Evolutionary conservation across 1,140 invertebrate species (phyloP), one percentile per base, ranked within the genome.

Genomic region (Meteorus sp.): DNA sequence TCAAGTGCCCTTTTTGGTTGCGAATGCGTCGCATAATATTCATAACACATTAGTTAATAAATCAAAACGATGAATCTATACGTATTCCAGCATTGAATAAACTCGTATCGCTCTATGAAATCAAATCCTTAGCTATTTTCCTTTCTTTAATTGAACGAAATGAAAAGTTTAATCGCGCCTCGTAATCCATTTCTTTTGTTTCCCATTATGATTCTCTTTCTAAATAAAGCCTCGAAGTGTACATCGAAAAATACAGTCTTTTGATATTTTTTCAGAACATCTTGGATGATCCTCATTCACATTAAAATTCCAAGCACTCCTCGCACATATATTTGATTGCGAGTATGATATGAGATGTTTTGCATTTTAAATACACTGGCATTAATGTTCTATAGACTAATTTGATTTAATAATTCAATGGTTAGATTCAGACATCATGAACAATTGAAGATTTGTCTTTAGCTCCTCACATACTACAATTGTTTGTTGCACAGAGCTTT

Each of bases 241-340:
- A 56, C 39, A 53, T 59, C 56, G 54, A 62, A 62, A 57, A 62
- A 62, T 62, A 62, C 61, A 62, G 61, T 59, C 61, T 62, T 62
- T 62, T 59, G 44, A 62, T 55, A 59, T 48, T 51, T 19, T 53
- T 20, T 53, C 29, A 48, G 15, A 13, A 51, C 20, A 20, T 41
- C 31, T 41, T 51, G 37, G 39, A 35, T 9, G 31, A 19, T 37
- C 31, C 3, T 50, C 27, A 52, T 56, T 52, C 25, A 44, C 27
- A 19, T 35, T 39, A 37, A 59, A 11, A 60, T 55, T 55, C 39
- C 29, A 35, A 41, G 35, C 39, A 41, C 35, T 44, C 25, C n/a
- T 48, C 19, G 2, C 19, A 44, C 15, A 13, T 27, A 37, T 23
- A n/a, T 27, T 37, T 7, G 2, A 2, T 11, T n/a, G 2, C 20